These are phyloP conservation scores for Eilema sororculum DNA, from an alignment of 2,888 invertebrate genomes.

Conservation along the genomic window DNA sequence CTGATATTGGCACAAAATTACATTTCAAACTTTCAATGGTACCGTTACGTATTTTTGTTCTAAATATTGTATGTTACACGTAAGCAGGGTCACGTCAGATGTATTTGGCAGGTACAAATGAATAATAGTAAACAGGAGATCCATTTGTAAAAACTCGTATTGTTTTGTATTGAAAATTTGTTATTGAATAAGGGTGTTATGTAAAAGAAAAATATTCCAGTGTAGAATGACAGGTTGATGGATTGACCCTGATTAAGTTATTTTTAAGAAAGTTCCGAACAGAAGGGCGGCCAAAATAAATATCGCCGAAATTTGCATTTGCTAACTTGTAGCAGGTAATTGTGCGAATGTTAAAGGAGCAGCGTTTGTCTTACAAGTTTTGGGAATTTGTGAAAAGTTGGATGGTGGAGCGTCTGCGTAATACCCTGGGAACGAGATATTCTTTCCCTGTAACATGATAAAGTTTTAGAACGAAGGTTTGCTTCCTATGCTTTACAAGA, in stretches of 20 bases:
- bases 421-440: slow-evolving; percentile 51
- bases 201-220: slow-evolving; percentile 60
- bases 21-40: slow-evolving; percentile 27
- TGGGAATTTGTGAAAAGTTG: slow-evolving; percentile 54
- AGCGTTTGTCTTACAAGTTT: slow-evolving; percentile 56
- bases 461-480: slow-evolving; percentile 47
- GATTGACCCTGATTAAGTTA: slow-evolving; percentile 67
- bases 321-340: slow-evolving; percentile 52
- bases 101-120: slow-evolving; percentile 62
- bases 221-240: slow-evolving; percentile 68
- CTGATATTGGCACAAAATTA: slow-evolving; percentile 31
- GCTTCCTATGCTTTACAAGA: slow-evolving; percentile 37
- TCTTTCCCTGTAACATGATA: slow-evolving; percentile 50
- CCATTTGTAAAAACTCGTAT: slow-evolving; percentile 56
- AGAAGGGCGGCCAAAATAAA: slow-evolving; percentile 53
- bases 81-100: slow-evolving; percentile 42
- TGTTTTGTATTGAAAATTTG: slow-evolving; percentile 61
- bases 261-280: slow-evolving; percentile 55
- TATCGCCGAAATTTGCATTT: slow-evolving; percentile 53
- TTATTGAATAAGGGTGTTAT: slow-evolving; percentile 58
- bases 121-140: slow-evolving; percentile 65
- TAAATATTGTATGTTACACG: slow-evolving; percentile 29
- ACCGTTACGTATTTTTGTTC: slow-evolving; percentile 38
- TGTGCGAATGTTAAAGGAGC: slow-evolving; percentile 52
- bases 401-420: slow-evolving; percentile 47